A percentile compares a stretch with the other conserved stretches of the same genome.
Conservation (phyloP, 2,797 vertebrate genomes). For the Etheostoma nigrum region DNA sequence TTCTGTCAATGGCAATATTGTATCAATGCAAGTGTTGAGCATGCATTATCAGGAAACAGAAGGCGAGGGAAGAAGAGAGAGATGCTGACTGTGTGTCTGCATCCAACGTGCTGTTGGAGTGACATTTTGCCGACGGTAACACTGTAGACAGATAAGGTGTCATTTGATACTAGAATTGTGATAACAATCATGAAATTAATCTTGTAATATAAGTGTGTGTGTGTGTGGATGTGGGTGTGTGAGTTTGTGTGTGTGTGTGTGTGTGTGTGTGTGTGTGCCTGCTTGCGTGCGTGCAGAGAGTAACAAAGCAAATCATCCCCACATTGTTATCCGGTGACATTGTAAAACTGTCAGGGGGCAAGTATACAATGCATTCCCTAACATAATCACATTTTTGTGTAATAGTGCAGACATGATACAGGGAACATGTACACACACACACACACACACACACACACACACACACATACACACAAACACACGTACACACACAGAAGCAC, state of each 20-base stretch:
- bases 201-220: slow-evolving; percentile 27
- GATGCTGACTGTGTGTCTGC: slow-evolving; percentile 43
- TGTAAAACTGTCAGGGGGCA: slow-evolving; percentile 52
- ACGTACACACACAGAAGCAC: slow-evolving; percentile 22
- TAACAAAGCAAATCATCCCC: slow-evolving; percentile 49
- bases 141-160: slow-evolving; percentile 50
- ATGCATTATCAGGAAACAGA: slow-evolving; percentile 25
- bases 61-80: slow-evolving; percentile 15
- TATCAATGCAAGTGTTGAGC: slow-evolving; percentile 33
- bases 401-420: slow-evolving; percentile 20
- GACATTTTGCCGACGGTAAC: slow-evolving; percentile 50
- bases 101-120: slow-evolving; percentile 20
- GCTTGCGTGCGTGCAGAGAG: slow-evolving; percentile 4
- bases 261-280: slow-evolving; percentile 23
- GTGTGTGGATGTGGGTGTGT: slow-evolving; percentile 6
- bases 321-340: slow-evolving; percentile 51
- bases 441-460: too few species aligned
- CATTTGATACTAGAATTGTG: slow-evolving; percentile 42
- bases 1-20: slow-evolving; percentile 54
- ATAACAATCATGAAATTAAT: slow-evolving; percentile 51
- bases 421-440: slow-evolving; percentile 14
- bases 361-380: neutral
- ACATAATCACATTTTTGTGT: slow-evolving; percentile 9
- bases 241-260: slow-evolving; percentile 9
- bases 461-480: neutral